Evolutionary conservation across 2,888 invertebrate genomes (phyloP).

Genomic region (Eupelmus urozonus): DNA sequence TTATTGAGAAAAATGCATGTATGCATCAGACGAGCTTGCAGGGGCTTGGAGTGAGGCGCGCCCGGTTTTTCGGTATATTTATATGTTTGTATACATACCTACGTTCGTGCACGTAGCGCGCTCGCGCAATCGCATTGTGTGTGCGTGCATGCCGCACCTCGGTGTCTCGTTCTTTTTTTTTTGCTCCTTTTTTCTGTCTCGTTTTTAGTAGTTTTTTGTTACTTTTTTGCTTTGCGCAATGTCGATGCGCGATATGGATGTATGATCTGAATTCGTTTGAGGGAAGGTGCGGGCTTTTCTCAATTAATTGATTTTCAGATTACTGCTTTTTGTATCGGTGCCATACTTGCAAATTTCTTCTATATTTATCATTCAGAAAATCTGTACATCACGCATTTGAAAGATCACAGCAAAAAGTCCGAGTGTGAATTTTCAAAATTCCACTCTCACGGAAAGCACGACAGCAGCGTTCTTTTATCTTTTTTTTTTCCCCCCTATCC

Average conservation of each 20-base stretch:
- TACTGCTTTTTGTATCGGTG: too few species aligned
- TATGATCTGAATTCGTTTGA: slow-evolving; percentile 16
- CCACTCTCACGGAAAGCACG: too few species aligned
- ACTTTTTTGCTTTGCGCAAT: neutral
- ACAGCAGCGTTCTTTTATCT: neutral
- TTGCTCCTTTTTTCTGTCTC: slow-evolving; percentile 12
- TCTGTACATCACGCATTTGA: too few species aligned
- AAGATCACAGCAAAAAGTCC: too few species aligned
- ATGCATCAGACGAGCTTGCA: too few species aligned
- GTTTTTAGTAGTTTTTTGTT: slow-evolving; percentile 32
- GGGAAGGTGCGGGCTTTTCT: slow-evolving; percentile 55
- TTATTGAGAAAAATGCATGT: slow-evolving; percentile 22
- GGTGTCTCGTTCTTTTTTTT: slow-evolving; percentile 50
- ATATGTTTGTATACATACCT: slow-evolving; percentile 56
- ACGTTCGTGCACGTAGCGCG: slow-evolving; percentile 55
- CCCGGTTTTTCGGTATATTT: slow-evolving; percentile 1
- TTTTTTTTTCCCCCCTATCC: neutral
- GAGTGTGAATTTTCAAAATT: slow-evolving; percentile 2
- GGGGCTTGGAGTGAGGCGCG: neutral
- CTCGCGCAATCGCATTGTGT: slow-evolving; percentile 50
- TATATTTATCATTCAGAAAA: too few species aligned
- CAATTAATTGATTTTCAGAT: too few species aligned
- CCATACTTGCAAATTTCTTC: too few species aligned
- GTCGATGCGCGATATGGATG: neutral
- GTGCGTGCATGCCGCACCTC: slow-evolving; percentile 34